A percentile compares a stretch with the other conserved stretches of the same genome.
These are phyloP conservation scores for Venturia canescens DNA, from an alignment of 1,140 invertebrate genomes.

Conservation along the genomic window DNA sequence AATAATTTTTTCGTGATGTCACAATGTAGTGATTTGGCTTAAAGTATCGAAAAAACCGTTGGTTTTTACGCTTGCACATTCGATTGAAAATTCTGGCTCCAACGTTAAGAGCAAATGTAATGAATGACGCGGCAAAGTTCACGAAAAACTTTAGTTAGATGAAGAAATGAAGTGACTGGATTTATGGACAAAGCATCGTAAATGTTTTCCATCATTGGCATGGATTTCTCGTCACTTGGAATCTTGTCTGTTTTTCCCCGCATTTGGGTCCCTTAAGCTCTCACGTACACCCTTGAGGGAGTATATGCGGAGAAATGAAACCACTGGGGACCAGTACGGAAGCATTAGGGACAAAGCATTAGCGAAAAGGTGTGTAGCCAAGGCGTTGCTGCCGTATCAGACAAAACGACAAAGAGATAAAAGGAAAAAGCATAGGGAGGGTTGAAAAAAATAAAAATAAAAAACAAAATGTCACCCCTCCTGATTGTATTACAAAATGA, in stretches of 20 bases:
- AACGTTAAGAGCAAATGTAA: too few relatives aligned
- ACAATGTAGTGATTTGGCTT: too few relatives aligned
- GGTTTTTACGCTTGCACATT: too few relatives aligned
- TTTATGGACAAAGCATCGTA: neutral
- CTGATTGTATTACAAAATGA: neutral
- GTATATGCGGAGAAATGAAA: neutral
- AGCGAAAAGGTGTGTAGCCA: neutral
- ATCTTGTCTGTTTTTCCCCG: neutral
- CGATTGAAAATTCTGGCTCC: too few relatives aligned
- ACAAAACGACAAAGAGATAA: neutral
- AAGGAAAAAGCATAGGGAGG: neutral
- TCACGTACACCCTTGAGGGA: neutral
- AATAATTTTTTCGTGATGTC: too few relatives aligned
- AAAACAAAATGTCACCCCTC: neutral
- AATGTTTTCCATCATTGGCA: neutral
- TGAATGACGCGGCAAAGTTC: too few relatives aligned
- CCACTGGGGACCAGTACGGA: neutral
- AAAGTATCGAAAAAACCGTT: too few relatives aligned
- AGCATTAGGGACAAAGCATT: neutral
- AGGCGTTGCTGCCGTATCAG: neutral
- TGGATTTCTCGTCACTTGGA: neutral
- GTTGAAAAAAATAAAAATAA: neutral
- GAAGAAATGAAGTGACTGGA: neutral
- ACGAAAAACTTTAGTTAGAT: neutral
- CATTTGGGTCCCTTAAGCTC: neutral